A percentile compares a stretch with the other conserved stretches of the same genome.
These are phyloP conservation scores for Seriola dumerili DNA, from an alignment of 2,113 vertebrate genomes.

Conservation along the genomic window DNA sequence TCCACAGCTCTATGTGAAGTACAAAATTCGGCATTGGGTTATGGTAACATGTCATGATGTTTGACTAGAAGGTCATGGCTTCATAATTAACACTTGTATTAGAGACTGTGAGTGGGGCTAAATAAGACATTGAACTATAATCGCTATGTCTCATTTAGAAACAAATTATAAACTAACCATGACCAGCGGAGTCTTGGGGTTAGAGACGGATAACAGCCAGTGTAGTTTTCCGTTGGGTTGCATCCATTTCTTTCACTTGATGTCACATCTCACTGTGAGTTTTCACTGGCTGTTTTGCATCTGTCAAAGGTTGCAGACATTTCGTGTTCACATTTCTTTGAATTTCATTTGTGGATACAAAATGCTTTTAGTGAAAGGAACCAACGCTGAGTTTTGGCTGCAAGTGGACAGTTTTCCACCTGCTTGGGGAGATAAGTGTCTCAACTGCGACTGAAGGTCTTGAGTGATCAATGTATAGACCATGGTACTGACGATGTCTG, in stretches of 20 bases:
- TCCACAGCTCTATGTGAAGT: constrained; percentile 24
- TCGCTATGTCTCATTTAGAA: constrained; percentile 36
- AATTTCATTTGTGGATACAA: constrained; percentile 34
- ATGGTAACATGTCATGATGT: constrained; percentile 38
- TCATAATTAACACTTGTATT: constrained; percentile 30
- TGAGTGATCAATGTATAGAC: constrained; percentile 43
- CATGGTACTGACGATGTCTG: constrained; percentile 26
- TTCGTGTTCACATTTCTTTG: constrained; percentile 19
- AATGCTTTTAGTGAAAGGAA: constrained; percentile 25
- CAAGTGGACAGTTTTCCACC: constrained; percentile 25
- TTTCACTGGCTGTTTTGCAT: constrained; percentile 32
- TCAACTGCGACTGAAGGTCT: constrained; percentile 42
- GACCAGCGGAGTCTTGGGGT: constrained; percentile 28
- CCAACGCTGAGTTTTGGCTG: constrained; percentile 51
- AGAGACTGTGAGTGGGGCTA: constrained; percentile 31
- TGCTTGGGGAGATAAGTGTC: constrained; percentile 39
- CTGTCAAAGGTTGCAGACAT: constrained; percentile 31
- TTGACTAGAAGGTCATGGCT: constrained; percentile 50
- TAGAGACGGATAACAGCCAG: constrained; percentile 19
- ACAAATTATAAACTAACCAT: constrained; percentile 38
- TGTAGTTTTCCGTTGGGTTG: constrained; percentile 9
- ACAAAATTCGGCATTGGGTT: constrained; percentile 34
- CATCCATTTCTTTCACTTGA: constrained; percentile 22
- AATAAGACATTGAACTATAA: constrained; percentile 35
- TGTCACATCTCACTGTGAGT: constrained; percentile 21